A percentile compares a stretch with the other conserved stretches of the same genome.
Conservation (phyloP, 2,888 invertebrate genomes). For the Pseudococcus longispinus region DNA sequence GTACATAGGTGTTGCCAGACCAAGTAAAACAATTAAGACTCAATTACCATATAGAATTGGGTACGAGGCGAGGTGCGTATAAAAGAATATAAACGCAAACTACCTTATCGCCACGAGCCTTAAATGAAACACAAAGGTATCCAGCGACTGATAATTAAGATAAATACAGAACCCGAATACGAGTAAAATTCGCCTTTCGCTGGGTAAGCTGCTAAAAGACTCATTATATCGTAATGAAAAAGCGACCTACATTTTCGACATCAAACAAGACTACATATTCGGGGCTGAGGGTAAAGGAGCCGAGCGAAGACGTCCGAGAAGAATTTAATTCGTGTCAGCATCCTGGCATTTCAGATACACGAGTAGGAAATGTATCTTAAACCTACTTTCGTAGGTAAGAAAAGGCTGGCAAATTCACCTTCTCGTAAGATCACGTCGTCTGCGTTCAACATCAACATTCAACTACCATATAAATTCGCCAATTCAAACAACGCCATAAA, state of each 20-base stretch:
- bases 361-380: neutral
- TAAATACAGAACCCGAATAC: constrained; percentile 3
- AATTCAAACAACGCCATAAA: neutral
- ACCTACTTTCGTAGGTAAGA: neutral
- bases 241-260: constrained; percentile 16
- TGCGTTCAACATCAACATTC: no score
- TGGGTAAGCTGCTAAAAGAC: neutral
- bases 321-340: constrained; percentile 3
- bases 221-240: constrained; percentile 28
- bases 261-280: neutral
- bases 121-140: constrained; percentile 1
- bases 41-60: neutral
- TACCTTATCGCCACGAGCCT: neutral
- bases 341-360: neutral
- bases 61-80: neutral
- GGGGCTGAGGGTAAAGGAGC: neutral
- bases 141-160: constrained; percentile 27
- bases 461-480: neutral
- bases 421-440: neutral
- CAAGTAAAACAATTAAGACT: constrained; percentile 4
- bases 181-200: neutral
- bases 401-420: neutral
- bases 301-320: neutral
- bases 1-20: neutral
- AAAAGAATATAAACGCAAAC: constrained; percentile 8